A percentile compares a stretch with the other conserved stretches of the same genome.
These are phyloP conservation scores for Lasioglossum lativentre DNA, from an alignment of 2,888 invertebrate genomes.

Conservation along the genomic window DNA sequence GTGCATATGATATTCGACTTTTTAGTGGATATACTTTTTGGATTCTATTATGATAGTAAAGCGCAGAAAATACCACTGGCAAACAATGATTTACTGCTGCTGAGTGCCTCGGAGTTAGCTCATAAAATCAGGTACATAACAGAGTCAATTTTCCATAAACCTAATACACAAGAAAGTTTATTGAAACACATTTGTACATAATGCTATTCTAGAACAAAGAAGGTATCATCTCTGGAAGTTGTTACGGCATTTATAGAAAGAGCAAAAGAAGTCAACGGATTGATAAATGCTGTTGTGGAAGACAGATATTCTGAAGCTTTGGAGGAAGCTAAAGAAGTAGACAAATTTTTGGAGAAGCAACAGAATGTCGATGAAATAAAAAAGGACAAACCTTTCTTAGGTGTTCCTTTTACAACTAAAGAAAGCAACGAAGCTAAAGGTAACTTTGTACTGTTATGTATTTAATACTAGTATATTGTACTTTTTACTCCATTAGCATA, in stretches of 20 bases:
- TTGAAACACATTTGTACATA: neutral
- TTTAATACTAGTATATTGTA: neutral
- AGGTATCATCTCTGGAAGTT: slow-evolving; percentile 89
- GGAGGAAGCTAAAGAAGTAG: slow-evolving; percentile 91
- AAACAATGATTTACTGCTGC: slow-evolving; percentile 84
- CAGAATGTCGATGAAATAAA: slow-evolving; percentile 88
- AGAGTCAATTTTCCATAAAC: neutral
- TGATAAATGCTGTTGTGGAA: slow-evolving; percentile 94
- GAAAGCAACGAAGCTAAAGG: slow-evolving; percentile 94
- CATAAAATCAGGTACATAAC: slow-evolving; percentile 87
- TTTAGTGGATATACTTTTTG: slow-evolving; percentile 84
- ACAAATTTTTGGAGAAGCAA: slow-evolving; percentile 88
- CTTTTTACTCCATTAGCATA: neutral
- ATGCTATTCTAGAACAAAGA: slow-evolving; percentile 80
- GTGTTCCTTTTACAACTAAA: slow-evolving; percentile 97
- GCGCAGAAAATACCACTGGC: slow-evolving; percentile 82
- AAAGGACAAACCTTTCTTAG: slow-evolving; percentile 91
- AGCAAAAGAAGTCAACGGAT: slow-evolving; percentile 90
- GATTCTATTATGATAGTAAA: slow-evolving; percentile 83
- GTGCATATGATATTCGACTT: slow-evolving; percentile 83
- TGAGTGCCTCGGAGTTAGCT: slow-evolving; percentile 90
- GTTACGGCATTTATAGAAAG: slow-evolving; percentile 91
- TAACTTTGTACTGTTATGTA: slow-evolving; percentile 62
- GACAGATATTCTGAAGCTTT: slow-evolving; percentile 92
- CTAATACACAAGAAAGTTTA: neutral